A percentile compares a stretch with the other conserved stretches of the same genome.
phyloP scores from a whole-genome alignment of 2,113 vertebrate species.

The Myrmecobius fasciatus region DNA sequence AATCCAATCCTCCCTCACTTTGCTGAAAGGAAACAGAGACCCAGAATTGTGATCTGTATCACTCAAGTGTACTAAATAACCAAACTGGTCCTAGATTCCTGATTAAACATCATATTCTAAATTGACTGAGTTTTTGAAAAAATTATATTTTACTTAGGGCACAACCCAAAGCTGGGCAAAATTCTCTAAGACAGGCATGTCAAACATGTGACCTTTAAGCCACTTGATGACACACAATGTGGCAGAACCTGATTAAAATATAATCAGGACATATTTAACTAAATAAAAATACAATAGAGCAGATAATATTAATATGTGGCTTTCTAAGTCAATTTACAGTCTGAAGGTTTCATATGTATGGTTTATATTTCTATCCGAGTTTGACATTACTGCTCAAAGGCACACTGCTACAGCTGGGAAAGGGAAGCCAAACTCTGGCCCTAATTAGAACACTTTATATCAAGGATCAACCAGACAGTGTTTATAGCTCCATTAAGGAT shows the following conservation, averaged over 20 bases:
- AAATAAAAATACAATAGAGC: not conserved
- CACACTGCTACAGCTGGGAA: not conserved
- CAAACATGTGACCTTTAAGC: not conserved
- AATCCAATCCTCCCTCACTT: not conserved
- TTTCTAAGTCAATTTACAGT: not conserved
- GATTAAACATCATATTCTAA: not conserved
- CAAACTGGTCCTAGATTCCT: not conserved
- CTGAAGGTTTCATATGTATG: not conserved
- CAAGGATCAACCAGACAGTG: constrained; percentile 36
- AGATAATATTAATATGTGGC: not conserved
- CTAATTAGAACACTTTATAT: constrained; percentile 45
- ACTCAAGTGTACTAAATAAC: not conserved
- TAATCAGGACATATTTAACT: not conserved
- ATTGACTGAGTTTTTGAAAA: constrained; percentile 5
- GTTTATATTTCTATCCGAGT: not conserved
- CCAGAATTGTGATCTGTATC: not conserved
- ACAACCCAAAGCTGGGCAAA: constrained; percentile 3
- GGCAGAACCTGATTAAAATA: not conserved
- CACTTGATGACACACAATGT: not conserved
- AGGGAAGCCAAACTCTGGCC: not conserved
- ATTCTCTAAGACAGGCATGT: not conserved
- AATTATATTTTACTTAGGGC: not conserved
- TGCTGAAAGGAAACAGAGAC: no score
- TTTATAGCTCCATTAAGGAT: constrained; percentile 35
- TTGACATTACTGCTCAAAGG: not conserved